Evolutionary conservation across 2,113 vertebrate genomes (phyloP).

Genomic region (Poeciliopsis prolifica): DNA sequence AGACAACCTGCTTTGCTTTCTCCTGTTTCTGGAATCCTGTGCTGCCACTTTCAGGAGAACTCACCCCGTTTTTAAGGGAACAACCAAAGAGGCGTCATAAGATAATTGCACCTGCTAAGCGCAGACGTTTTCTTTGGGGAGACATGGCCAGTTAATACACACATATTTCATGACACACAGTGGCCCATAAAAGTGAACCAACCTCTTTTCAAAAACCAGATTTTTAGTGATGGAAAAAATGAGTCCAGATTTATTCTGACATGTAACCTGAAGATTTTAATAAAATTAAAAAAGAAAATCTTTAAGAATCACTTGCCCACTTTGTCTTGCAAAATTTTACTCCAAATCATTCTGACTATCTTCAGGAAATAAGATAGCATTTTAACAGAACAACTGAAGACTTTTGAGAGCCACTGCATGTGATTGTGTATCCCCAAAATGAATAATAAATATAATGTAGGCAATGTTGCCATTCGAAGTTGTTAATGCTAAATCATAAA

Average conservation of each 20-base stretch:
- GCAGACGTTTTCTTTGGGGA: slow-evolving; percentile 35
- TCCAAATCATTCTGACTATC: too few species aligned
- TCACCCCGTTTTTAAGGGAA: background rate
- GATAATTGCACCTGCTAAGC: slow-evolving; percentile 58
- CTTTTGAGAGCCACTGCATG: background rate
- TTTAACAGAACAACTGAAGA: background rate
- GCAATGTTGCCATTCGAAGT: background rate
- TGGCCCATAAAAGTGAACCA: too few species aligned
- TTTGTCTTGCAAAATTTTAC: too few species aligned
- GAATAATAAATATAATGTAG: background rate
- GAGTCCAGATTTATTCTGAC: too few species aligned
- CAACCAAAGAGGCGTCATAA: slow-evolving; percentile 11
- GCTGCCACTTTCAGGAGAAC: background rate
- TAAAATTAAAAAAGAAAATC: too few species aligned
- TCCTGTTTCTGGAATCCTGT: slow-evolving; percentile 18
- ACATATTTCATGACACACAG: slow-evolving; percentile 5
- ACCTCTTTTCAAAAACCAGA: too few species aligned
- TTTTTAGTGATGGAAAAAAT: too few species aligned
- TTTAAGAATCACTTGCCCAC: too few species aligned
- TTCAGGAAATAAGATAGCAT: background rate
- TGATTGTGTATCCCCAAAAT: background rate
- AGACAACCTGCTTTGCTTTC: slow-evolving; percentile 35
- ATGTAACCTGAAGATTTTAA: too few species aligned
- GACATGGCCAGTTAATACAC: slow-evolving; percentile 25
- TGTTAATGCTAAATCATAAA: background rate